Evolutionary conservation across 2,888 invertebrate species (phyloP).

Genomic region (Drosophila kuntzei): DNA sequence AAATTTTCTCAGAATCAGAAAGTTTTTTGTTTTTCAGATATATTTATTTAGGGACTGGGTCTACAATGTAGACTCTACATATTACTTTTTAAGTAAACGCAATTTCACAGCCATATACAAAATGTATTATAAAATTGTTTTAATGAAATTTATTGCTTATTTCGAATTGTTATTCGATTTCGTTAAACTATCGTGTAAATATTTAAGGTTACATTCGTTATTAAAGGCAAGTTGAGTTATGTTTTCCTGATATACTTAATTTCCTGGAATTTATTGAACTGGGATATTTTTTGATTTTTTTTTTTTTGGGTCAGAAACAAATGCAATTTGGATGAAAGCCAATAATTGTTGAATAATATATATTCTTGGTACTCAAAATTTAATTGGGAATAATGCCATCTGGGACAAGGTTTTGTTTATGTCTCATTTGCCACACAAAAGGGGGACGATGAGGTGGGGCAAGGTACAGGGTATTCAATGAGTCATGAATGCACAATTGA

Average conservation of each 20-base stretch:
- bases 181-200: conserved; percentile 21
- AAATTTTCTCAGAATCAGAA: not conserved
- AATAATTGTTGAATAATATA: conserved; percentile 57
- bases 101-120: conserved; percentile 2
- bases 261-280: conserved; percentile 45
- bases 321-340: conserved; percentile 45
- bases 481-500: conserved; percentile 32
- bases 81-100: not conserved
- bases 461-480: conserved; percentile 16
- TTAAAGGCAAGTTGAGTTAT: conserved; percentile 36
- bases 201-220: conserved; percentile 21
- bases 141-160: conserved; percentile 18
- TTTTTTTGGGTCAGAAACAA: not conserved
- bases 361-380: conserved; percentile 38
- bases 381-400: conserved; percentile 53
- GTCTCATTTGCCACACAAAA: conserved; percentile 15
- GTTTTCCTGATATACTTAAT: conserved; percentile 28
- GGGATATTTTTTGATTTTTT: not conserved
- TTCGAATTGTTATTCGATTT: conserved; percentile 1
- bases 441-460: not conserved
- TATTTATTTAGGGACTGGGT: no score
- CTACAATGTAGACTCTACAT: not conserved
- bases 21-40: no score
- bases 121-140: conserved; percentile 6
- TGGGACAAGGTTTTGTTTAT: conserved; percentile 53